Conservation (phyloP, 2,888 invertebrate genomes). For the Protula sp. region DNA sequence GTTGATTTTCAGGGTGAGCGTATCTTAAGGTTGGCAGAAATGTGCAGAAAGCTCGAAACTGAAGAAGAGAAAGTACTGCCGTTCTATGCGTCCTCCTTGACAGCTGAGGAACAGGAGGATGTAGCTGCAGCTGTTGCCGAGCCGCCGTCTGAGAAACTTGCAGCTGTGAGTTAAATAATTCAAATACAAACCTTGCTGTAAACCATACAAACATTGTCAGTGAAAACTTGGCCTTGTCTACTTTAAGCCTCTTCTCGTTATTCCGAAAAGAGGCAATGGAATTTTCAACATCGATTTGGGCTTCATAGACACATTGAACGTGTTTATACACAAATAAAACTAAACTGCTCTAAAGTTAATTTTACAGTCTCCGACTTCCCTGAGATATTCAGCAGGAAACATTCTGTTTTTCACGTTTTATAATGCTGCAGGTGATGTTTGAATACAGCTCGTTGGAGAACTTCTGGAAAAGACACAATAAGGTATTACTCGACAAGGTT, state of each 20-base stretch:
- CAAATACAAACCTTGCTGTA: too few relatives aligned
- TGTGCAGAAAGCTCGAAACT: conserved; percentile 53
- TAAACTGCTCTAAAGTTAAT: too few relatives aligned
- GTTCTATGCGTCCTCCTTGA: conserved; percentile 51
- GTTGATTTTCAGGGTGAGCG: conserved; percentile 50
- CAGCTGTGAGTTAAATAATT: conserved; percentile 31
- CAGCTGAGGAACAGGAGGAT: conserved; percentile 49
- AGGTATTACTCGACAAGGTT: conserved; percentile 59
- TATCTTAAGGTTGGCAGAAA: conserved; percentile 50
- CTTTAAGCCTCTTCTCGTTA: too few relatives aligned
- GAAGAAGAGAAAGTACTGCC: conserved; percentile 55
- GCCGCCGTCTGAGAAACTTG: conserved; percentile 42
- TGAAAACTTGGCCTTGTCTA: neutral
- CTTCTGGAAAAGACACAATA: conserved; percentile 65
- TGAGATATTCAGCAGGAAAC: too few relatives aligned
- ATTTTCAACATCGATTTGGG: too few relatives aligned
- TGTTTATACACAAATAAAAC: too few relatives aligned
- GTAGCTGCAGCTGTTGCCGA: conserved; percentile 44
- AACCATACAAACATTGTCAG: neutral
- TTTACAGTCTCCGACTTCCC: too few relatives aligned
- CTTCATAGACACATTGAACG: too few relatives aligned
- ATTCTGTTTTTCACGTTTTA: too few relatives aligned
- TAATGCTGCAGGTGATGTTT: conserved; percentile 52
- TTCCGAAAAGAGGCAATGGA: too few relatives aligned
- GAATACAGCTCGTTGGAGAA: conserved; percentile 60